Evolutionary conservation across 2,888 invertebrate genomes (phyloP).

Genomic region (Oligia fasciuncula): DNA sequence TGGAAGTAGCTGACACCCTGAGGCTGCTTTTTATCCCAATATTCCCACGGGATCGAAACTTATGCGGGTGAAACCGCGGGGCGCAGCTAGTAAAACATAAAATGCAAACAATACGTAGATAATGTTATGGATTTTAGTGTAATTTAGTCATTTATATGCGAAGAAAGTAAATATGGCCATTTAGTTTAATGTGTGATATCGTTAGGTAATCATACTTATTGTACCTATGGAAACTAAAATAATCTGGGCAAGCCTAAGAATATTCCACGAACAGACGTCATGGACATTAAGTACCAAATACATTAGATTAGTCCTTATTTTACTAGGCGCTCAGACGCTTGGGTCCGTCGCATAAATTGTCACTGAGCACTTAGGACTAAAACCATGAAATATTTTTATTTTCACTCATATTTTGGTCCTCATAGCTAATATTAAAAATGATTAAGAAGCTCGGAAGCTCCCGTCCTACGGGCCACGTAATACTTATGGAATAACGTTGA

Average conservation of each 20-base stretch:
- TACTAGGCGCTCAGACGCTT: constrained; percentile 9
- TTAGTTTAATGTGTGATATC: not conserved
- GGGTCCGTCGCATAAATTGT: constrained; percentile 36
- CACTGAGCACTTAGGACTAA: constrained; percentile 20
- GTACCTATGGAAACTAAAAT: not conserved
- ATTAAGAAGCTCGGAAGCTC: not conserved
- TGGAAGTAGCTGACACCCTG: too few species aligned
- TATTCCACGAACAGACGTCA: not conserved
- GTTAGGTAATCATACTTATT: not conserved
- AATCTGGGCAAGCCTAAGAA: not conserved
- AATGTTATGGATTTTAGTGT: not conserved
- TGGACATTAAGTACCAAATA: constrained; percentile 5
- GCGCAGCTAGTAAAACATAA: not conserved
- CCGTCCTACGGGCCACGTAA: not conserved
- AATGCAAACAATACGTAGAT: not conserved
- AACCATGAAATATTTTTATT: constrained; percentile 24
- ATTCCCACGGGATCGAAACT: too few species aligned
- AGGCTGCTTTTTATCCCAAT: too few species aligned
- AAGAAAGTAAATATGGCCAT: not conserved
- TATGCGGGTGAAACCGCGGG: too few species aligned
- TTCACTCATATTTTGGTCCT: not conserved
- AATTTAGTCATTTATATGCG: not conserved
- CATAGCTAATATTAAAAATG: not conserved
- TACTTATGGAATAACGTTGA: not conserved
- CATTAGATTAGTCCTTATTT: constrained; percentile 32